These are phyloP conservation scores for Peromyscus maniculatus DNA, from an alignment of 2,113 vertebrate genomes.

Conservation along the genomic window DNA sequence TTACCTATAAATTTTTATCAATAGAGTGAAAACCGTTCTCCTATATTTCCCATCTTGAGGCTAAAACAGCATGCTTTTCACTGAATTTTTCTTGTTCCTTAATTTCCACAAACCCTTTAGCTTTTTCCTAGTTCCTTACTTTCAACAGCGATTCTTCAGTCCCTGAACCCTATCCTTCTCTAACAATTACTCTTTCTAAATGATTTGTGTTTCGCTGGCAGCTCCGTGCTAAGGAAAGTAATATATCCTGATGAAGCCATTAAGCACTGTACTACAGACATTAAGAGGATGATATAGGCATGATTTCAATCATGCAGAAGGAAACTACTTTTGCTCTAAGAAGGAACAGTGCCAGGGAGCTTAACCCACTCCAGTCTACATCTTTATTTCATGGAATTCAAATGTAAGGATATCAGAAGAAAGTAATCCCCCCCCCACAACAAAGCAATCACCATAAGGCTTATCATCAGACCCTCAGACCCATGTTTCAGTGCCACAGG, in stretches of 20 bases:
- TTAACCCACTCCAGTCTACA: conserved; percentile 65
- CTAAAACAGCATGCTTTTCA: conserved; percentile 18
- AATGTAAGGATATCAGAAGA: conserved; percentile 63
- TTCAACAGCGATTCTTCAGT: conserved; percentile 39
- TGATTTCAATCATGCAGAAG: conserved; percentile 77
- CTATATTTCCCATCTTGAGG: neutral
- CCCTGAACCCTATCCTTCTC: conserved; percentile 36
- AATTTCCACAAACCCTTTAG: conserved; percentile 16
- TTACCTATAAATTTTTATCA: neutral
- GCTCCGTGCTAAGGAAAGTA: conserved; percentile 70
- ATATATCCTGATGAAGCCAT: conserved; percentile 80
- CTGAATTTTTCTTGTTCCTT: conserved; percentile 22
- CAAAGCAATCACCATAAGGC: conserved; percentile 53
- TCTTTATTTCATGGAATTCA: conserved; percentile 72
- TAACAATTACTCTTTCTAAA: conserved; percentile 70
- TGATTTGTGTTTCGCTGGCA: conserved; percentile 78
- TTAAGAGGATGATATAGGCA: conserved; percentile 77
- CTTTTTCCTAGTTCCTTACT: conserved; percentile 13
- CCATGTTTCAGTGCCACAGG: neutral
- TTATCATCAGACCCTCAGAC: neutral
- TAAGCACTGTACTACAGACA: conserved; percentile 76
- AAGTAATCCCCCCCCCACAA: conserved; percentile 27
- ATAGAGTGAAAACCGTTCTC: neutral
- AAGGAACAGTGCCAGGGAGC: conserved; percentile 53
- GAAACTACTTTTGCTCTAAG: conserved; percentile 66